Percentiles rank a stretch among this genome's conserved stretches.
Conservation (phyloP, 64 coral and sea anemone genomes). For the Actinia tenebrosa region DNA sequence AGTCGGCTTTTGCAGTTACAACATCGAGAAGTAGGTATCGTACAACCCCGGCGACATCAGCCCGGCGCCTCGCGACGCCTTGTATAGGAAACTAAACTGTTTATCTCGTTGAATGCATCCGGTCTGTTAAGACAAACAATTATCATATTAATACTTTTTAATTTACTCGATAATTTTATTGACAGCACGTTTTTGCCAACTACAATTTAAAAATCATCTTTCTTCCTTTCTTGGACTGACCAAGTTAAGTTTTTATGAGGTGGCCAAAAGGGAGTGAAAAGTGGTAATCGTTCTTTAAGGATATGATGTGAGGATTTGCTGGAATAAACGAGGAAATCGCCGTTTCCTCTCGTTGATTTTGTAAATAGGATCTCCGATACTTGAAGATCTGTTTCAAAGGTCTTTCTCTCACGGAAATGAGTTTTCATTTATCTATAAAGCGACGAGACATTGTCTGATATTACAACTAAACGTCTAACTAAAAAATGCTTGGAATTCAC, state of each 20-base stretch:
- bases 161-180: background rate
- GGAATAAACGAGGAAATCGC: background rate
- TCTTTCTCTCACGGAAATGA: constrained; percentile 13
- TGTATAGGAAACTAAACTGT: constrained; percentile 8
- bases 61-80: background rate
- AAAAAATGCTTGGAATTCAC: constrained; percentile 12
- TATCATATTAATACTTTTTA: background rate
- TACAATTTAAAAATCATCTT: background rate
- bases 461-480: background rate
- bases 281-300: background rate
- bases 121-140: constrained; percentile 12
- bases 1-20: background rate
- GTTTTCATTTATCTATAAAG: constrained; percentile 1
- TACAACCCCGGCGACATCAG: background rate
- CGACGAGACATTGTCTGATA: constrained; percentile 20
- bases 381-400: constrained; percentile 18
- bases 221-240: background rate
- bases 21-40: background rate
- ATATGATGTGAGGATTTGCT: background rate
- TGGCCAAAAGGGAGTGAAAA: background rate
- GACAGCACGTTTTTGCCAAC: background rate
- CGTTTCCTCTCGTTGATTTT: background rate
- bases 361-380: background rate
- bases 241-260: background rate
- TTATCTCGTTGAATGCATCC: background rate